Percentiles rank a stretch among this genome's conserved stretches.
Conservation (phyloP, 2,113 vertebrate species). For the Suricata suricatta region DNA sequence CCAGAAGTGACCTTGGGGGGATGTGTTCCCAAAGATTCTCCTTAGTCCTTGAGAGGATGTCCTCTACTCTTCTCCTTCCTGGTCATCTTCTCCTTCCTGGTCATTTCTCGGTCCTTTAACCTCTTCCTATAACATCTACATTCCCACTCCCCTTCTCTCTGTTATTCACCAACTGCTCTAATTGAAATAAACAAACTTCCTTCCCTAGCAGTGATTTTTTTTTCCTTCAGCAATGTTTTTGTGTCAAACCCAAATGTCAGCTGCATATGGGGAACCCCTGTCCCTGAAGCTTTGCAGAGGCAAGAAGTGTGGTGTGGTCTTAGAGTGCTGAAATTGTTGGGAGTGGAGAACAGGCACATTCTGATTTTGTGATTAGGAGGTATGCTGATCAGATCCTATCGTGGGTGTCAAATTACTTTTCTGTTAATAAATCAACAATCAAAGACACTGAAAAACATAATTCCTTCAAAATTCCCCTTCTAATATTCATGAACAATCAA, state of each 20-base stretch:
- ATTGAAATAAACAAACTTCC: not conserved
- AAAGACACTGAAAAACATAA: not conserved
- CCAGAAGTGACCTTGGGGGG: not conserved
- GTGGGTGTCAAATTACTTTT: not conserved
- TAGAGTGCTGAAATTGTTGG: not conserved
- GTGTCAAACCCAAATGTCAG: not conserved
- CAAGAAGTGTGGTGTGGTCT: not conserved
- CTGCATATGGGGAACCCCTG: not conserved
- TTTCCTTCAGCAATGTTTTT: not conserved
- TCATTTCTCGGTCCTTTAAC: not conserved
- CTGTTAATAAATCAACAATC: conserved; percentile 10
- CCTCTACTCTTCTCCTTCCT: not conserved
- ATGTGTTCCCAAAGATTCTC: not conserved
- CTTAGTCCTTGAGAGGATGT: not conserved
- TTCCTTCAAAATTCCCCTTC: conserved; percentile 44
- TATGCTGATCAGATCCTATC: not conserved
- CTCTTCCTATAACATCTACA: not conserved
- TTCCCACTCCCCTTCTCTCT: not conserved
- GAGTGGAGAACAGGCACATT: not conserved
- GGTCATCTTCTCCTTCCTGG: not conserved
- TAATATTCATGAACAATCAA: not conserved
- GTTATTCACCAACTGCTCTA: not conserved
- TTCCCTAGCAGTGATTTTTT: not conserved
- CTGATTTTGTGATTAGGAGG: not conserved
- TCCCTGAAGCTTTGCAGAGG: not conserved